Evolutionary conservation across 1,140 invertebrate species (phyloP).

Genomic region (Lasioglossum baleicum): DNA sequence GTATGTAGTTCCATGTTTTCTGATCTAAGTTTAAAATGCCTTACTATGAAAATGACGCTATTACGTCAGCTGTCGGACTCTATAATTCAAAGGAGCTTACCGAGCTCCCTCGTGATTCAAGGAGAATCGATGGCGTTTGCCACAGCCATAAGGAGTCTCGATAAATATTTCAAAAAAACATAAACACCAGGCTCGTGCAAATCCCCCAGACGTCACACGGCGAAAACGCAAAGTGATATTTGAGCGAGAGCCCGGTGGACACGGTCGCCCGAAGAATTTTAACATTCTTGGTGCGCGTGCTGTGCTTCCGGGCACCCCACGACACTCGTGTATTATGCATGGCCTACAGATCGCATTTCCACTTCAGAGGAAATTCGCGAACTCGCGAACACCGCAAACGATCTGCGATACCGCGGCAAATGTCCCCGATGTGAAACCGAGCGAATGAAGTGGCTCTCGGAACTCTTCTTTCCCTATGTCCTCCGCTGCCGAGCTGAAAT

Average conservation of each 20-base stretch:
- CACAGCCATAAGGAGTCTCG: slow-evolving; percentile 12
- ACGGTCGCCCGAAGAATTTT: slow-evolving; percentile 43
- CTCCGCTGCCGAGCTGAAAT: background rate
- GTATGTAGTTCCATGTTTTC: too few relatives aligned
- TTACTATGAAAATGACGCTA: background rate
- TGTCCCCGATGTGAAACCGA: slow-evolving; percentile 22
- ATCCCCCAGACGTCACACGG: slow-evolving; percentile 35
- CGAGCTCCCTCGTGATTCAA: slow-evolving; percentile 32
- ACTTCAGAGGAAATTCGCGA: slow-evolving; percentile 22
- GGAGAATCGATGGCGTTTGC: slow-evolving; percentile 20
- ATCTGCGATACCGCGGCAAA: background rate
- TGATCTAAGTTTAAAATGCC: too few relatives aligned
- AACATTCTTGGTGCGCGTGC: slow-evolving; percentile 50
- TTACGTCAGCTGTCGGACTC: slow-evolving; percentile 17
- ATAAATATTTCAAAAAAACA: slow-evolving; percentile 59
- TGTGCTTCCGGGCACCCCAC: slow-evolving; percentile 17
- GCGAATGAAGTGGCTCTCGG: slow-evolving; percentile 25
- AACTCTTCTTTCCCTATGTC: background rate
- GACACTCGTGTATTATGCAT: slow-evolving; percentile 59
- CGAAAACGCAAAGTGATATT: slow-evolving; percentile 54
- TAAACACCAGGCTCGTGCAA: slow-evolving; percentile 51
- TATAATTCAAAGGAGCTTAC: slow-evolving; percentile 13
- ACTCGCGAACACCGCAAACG: background rate
- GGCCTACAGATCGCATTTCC: slow-evolving; percentile 33
- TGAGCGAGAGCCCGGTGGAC: slow-evolving; percentile 51